Percentiles rank a stretch among this genome's conserved stretches.
phyloP scores from a whole-genome alignment of 1,140 invertebrate genomes.

The Geopemphigus sp. region DNA sequence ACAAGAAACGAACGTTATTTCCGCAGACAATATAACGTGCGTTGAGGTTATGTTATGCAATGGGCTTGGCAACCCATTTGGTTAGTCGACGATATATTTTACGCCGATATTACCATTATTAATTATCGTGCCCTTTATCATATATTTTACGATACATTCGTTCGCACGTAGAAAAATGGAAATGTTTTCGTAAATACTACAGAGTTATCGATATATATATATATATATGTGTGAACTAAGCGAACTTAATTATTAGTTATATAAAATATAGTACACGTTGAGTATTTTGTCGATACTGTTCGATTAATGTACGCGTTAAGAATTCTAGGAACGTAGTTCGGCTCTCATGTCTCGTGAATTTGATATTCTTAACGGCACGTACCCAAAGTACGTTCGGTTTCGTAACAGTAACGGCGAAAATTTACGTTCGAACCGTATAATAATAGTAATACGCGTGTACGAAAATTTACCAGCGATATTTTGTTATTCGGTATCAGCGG shows the following conservation, averaged over 20 bases:
- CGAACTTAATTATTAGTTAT: too few species aligned
- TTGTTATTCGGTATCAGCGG: background rate
- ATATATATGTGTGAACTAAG: too few species aligned
- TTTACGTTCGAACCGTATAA: background rate
- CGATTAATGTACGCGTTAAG: too few species aligned
- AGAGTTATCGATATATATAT: background rate
- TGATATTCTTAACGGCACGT: too few species aligned
- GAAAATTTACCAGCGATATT: background rate
- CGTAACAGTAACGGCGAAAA: background rate
- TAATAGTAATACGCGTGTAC: too few species aligned
- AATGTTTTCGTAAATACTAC: background rate
- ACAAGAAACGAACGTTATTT: conserved; percentile 23
- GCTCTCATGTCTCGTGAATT: too few species aligned
- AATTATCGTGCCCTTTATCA: background rate
- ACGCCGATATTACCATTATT: background rate
- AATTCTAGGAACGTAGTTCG: too few species aligned
- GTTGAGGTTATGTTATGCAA: conserved; percentile 14
- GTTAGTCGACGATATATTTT: background rate
- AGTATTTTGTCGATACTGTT: too few species aligned
- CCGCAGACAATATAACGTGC: background rate
- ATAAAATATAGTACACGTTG: too few species aligned
- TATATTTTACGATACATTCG: background rate
- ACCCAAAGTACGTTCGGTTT: background rate
- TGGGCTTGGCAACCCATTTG: background rate
- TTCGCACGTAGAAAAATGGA: background rate